Evolutionary conservation across 2,113 vertebrate genomes (phyloP).

Genomic region (Canis aureus): DNA sequence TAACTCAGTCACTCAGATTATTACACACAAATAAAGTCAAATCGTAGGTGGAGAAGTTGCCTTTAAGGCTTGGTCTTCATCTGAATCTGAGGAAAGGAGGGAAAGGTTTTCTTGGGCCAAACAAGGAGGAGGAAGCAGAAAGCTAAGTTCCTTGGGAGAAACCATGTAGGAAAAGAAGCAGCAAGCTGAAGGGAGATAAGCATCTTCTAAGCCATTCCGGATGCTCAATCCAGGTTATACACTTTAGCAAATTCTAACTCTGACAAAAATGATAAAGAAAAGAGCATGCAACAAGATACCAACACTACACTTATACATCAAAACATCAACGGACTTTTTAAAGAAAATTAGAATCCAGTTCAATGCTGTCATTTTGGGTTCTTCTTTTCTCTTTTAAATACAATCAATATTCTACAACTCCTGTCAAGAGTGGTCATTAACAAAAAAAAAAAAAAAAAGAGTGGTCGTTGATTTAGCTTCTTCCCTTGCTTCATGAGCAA

Average conservation of each 20-base stretch:
- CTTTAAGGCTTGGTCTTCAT: not conserved
- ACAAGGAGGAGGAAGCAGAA: constrained; percentile 19
- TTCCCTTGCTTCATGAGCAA: not conserved
- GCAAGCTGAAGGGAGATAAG: not conserved
- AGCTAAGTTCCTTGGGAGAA: not conserved
- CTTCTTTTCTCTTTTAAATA: not conserved
- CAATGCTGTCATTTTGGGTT: not conserved
- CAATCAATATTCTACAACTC: not conserved
- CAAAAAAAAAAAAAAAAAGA: no score
- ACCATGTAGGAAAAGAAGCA: not conserved
- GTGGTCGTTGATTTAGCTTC: not conserved
- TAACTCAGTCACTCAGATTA: constrained; percentile 42
- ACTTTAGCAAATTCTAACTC: not conserved
- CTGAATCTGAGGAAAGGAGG: not conserved
- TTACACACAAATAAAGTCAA: constrained; percentile 45
- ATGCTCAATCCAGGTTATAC: not conserved
- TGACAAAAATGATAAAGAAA: not conserved
- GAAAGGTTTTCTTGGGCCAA: not conserved
- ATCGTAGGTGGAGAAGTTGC: not conserved
- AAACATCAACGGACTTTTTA: not conserved
- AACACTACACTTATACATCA: not conserved
- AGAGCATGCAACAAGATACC: not conserved
- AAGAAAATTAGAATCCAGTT: not conserved
- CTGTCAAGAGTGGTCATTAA: not conserved
- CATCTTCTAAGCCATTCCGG: not conserved